Conservation (phyloP, 30 jellyfish, hydroid and myxozoan genomes). For the Pelagia noctiluca region DNA sequence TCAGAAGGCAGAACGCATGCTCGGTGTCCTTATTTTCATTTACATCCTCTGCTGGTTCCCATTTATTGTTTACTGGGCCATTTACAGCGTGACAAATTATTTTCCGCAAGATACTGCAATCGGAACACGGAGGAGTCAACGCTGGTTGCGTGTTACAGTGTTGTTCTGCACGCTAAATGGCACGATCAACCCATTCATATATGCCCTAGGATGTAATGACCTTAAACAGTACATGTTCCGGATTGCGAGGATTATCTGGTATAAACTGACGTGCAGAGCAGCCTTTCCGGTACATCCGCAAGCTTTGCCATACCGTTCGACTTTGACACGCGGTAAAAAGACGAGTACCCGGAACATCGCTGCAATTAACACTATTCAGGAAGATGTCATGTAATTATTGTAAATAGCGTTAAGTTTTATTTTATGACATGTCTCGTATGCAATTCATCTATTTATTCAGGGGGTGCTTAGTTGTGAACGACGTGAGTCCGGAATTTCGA, state of each 20-base stretch:
- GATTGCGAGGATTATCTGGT: slow-evolving; percentile 41
- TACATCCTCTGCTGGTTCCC: slow-evolving; percentile 88
- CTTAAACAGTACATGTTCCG: slow-evolving; percentile 50
- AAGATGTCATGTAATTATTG: too few species aligned
- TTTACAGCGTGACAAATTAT: slow-evolving; percentile 55
- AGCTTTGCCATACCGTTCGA: too few species aligned
- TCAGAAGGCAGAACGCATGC: slow-evolving; percentile 86
- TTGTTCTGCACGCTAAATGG: slow-evolving; percentile 80
- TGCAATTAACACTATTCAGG: too few species aligned
- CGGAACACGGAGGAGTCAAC: slow-evolving; percentile 53
- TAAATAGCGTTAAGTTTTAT: too few species aligned
- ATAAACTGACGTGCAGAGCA: slow-evolving; percentile 47
- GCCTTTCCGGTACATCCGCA: slow-evolving; percentile 51
- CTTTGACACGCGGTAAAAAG: too few species aligned
- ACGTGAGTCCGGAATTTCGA: too few species aligned
- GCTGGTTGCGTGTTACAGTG: slow-evolving; percentile 87
- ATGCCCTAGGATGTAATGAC: slow-evolving; percentile 74
- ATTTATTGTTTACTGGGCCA: slow-evolving; percentile 76
- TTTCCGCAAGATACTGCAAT: slow-evolving; percentile 48
- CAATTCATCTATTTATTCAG: too few species aligned
- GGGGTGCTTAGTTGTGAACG: too few species aligned
- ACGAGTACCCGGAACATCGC: too few species aligned
- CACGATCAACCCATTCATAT: slow-evolving; percentile 79
- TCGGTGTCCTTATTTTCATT: slow-evolving; percentile 74
- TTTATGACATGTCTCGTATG: too few species aligned